Evolutionary conservation across 2,888 invertebrate species (phyloP), one percentile per base, ranked within the genome.

Genomic region (Thysanoteuthis rhombus): DNA sequence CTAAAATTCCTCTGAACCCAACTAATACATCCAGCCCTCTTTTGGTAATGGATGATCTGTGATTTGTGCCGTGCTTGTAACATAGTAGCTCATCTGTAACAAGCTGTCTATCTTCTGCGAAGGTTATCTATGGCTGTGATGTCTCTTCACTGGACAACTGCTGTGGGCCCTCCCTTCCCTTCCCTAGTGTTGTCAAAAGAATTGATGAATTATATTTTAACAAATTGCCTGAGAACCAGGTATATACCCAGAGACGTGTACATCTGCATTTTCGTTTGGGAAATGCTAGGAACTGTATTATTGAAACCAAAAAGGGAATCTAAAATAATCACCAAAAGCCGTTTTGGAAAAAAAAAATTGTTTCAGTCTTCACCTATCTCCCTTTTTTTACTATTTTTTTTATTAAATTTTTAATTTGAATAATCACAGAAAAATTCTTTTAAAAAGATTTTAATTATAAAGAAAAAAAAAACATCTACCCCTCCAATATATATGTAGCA

Each of bases 71-170:
- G 45, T 42, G 32, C n/a, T 90, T 45, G 32, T 92, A 8, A 39
- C 42, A 32, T 42, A 92, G 45, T 45, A 92, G 38, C 45, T 92
- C 92, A 92, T 45, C 92, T 92, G 42, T 92, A 92, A 92, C 42
- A 92, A 92, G 40, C 92, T 92, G 38, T 92, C 92, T 92, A 92
- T 92, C 92, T 92, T 92, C 92, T 92, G 92, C 45, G 92, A 92
- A 92, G 92, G 92, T 92, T 92, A 92, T 40, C 40, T 42, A 92
- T 42, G 92, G 92, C 92, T 92, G 92, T 92, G 92, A 92, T 40
- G 92, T 40, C 91, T 75, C 75, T 91, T 91, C 91, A 91, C 91
- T 91, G 91, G 91, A 92, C 92, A 92, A 92, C 92, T 92, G 92
- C 92, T 92, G 92, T 92, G 40, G 92, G 45, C 92, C n/a, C 39